Evolutionary conservation across 1,140 invertebrate genomes (phyloP).

Genomic region (Plodia interpunctella): DNA sequence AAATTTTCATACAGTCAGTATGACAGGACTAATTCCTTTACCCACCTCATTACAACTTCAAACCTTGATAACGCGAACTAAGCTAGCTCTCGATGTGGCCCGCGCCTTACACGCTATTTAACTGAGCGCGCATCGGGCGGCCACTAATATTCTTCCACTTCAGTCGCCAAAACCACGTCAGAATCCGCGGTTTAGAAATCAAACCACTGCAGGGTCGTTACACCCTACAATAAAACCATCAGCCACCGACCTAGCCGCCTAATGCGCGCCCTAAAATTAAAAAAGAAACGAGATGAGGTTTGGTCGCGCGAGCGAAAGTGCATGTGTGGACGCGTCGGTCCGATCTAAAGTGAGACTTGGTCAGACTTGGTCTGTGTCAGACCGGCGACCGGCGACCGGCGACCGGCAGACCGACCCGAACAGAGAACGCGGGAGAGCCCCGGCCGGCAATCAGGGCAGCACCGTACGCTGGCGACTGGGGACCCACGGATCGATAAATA

Average conservation of each 20-base stretch:
- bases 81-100: not conserved
- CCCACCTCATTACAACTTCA: not conserved
- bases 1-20: not conserved
- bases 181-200: no score
- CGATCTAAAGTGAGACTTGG: not conserved
- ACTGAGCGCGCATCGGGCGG: not conserved
- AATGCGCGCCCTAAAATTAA: slow-evolving; percentile 1
- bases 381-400: no score
- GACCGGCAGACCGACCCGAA: not conserved
- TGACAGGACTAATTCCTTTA: not conserved
- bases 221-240: no score
- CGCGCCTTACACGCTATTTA: not conserved
- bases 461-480: slow-evolving; percentile 20
- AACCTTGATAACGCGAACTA: not conserved
- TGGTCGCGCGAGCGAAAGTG: slow-evolving; percentile 71
- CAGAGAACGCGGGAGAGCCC: slow-evolving; percentile 40
- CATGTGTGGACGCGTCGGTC: slow-evolving; percentile 63
- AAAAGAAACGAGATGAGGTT: not conserved
- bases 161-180: no score
- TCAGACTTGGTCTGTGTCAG: no score
- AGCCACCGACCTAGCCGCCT: not conserved
- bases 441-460: slow-evolving; percentile 65
- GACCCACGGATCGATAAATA: not conserved
- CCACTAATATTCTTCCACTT: not conserved
- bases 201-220: no score